Conservation (phyloP, 2,888 invertebrate genomes). For the Quadriops clusia region DNA sequence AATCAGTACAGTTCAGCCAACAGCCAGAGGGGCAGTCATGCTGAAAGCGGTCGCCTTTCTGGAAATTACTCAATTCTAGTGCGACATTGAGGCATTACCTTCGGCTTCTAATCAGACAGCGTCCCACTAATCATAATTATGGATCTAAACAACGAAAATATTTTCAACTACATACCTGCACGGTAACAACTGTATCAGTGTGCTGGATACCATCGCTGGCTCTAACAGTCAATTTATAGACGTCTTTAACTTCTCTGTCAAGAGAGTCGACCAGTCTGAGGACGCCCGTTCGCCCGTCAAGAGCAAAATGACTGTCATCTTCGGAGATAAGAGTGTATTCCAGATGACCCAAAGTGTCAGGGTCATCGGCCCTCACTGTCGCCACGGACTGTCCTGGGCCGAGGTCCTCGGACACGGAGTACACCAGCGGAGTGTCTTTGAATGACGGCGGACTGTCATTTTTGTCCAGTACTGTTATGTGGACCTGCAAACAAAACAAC, state of each 20-base stretch:
- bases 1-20: no score
- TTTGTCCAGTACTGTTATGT: conserved; percentile 74
- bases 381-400: conserved; percentile 70
- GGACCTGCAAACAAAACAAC: conserved; percentile 62
- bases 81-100: no score
- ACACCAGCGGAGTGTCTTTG: conserved; percentile 58
- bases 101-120: conserved; percentile 1
- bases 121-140: background rate
- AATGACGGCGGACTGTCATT: conserved; percentile 93
- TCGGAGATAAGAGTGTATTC: conserved; percentile 61
- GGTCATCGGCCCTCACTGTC: conserved; percentile 68
- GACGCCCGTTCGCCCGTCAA: conserved; percentile 61
- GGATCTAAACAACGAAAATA: conserved; percentile 1
- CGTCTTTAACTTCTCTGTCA: conserved; percentile 70
- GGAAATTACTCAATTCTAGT: no score
- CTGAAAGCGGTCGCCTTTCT: no score
- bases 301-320: conserved; percentile 53
- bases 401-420: conserved; percentile 74
- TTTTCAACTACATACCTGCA: conserved; percentile 51
- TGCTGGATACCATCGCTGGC: conserved; percentile 84
- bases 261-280: conserved; percentile 65
- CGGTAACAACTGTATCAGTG: conserved; percentile 62
- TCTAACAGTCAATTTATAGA: conserved; percentile 67
- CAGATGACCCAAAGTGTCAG: conserved; percentile 70
- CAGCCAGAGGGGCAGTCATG: no score